phyloP scores from a whole-genome alignment of 1,140 invertebrate species.

The Zaprionus camerounensis region DNA sequence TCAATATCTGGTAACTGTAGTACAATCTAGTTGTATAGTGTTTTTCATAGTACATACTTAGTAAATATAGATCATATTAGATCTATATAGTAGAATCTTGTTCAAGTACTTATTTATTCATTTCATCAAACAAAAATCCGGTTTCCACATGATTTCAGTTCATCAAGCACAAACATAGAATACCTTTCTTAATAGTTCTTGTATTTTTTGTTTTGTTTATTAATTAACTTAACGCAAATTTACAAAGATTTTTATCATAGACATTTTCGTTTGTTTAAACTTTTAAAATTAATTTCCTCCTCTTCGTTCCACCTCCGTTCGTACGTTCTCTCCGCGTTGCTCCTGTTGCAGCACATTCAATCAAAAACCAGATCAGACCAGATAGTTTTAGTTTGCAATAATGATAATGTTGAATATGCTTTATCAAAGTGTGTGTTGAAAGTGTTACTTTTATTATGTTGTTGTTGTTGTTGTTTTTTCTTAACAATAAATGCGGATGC shows the following conservation, averaged over 20 bases:
- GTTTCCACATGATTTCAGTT: too few species aligned
- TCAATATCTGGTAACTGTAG: too few species aligned
- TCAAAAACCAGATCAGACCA: constrained; percentile 4
- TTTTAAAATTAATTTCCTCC: constrained; percentile 27
- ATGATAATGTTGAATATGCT: not conserved
- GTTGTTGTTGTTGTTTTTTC: constrained; percentile 27
- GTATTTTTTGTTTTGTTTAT: constrained; percentile 53
- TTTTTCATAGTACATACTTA: too few species aligned
- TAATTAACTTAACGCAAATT: constrained; percentile 80
- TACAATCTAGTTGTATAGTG: too few species aligned
- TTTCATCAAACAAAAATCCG: not conserved
- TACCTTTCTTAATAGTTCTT: constrained; percentile 43
- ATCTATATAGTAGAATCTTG: too few species aligned
- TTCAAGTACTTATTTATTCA: not conserved
- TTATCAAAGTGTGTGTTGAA: constrained; percentile 24
- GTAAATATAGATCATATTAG: too few species aligned
- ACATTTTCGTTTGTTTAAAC: constrained; percentile 31
- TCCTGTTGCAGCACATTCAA: constrained; percentile 1
- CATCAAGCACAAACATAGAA: not conserved
- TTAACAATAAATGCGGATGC: constrained; percentile 68
- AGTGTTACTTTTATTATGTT: constrained; percentile 31
- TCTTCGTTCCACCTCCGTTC: not conserved
- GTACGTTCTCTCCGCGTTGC: constrained; percentile 1
- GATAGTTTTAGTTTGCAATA: constrained; percentile 2
- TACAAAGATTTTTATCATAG: constrained; percentile 71